Evolutionary conservation across 2,113 vertebrate species (phyloP), one percentile per base, ranked within the genome.

Genomic region (Clarias batrachus): DNA sequence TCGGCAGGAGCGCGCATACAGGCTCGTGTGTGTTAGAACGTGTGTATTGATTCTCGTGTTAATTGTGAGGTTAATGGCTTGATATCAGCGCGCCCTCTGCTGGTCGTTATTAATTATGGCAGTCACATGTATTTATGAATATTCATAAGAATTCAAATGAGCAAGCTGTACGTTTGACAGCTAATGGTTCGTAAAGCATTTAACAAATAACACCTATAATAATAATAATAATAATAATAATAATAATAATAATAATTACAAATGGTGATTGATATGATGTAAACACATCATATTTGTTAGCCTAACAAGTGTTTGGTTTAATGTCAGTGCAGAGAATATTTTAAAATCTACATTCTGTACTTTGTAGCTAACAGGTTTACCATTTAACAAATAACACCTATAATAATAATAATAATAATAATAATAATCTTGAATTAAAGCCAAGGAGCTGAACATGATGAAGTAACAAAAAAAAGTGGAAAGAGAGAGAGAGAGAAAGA

Each of bases 1-100:
- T 62, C 8, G 21, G 21, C 57, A 59, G 57, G 11, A 59, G 57
- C 16, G 57, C 25, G 60, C 10, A 25, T 21, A 33, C 27, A 10
- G 12, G 65, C 4, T 57, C 56, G 17, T 80, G 54, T 79, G 27
- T 19, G 52, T 78, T 16, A 17, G 54, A 19, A 25, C 9, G 68
- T 37, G 74, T 14, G n/a, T 59, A 33, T 17, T 54, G 41, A 5
- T 37, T 17, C 10, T n/a, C 56, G 48, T 71, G 63, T 70, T 83
- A 56, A 71, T 73, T 5, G 59, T 23, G 48, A 57, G 19, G 73
- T 73, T 60, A 73, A 84, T 59, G 66, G 27, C 60, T 84, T 84
- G 60, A 84, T 73, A 84, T 84, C 17, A 37, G 66, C 82, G 82
- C 82, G 82, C 82, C 82, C 66, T 84, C 82, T 84, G 66, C 54